These are phyloP conservation scores for Ceyx erithaca DNA, from an alignment of 2,797 vertebrate genomes.

Conservation along the genomic window DNA sequence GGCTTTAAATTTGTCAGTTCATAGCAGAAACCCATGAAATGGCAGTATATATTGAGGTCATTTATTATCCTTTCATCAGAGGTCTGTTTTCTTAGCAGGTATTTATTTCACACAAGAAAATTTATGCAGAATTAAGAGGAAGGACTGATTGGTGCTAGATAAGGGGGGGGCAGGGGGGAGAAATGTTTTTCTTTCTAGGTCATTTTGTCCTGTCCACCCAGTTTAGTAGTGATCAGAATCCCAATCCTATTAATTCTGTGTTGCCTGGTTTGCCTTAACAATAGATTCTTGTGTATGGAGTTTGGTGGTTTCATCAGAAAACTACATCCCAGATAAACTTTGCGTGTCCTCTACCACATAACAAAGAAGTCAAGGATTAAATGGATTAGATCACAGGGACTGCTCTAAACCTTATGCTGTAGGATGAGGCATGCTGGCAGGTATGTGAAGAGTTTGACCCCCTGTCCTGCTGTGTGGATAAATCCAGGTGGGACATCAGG, in stretches of 20 bases:
- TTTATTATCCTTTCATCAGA: conserved; percentile 47
- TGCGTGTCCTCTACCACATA: background rate
- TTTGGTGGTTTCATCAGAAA: background rate
- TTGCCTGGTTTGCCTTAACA: background rate
- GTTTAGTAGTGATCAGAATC: background rate
- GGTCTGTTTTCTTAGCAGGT: conserved; percentile 19
- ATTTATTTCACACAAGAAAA: conserved; percentile 44
- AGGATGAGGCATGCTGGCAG: background rate
- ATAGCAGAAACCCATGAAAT: conserved; percentile 42
- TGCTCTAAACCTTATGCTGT: background rate
- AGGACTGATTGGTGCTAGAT: background rate
- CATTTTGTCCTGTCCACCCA: background rate
- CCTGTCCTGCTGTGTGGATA: background rate
- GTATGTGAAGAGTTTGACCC: background rate
- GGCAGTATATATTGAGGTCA: conserved; percentile 11
- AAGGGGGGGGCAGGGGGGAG: background rate
- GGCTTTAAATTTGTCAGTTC: conserved; percentile 36
- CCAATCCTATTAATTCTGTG: background rate
- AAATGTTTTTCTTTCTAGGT: accelerated
- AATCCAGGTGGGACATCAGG: background rate
- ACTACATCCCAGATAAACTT: background rate
- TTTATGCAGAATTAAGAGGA: background rate
- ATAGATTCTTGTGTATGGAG: background rate
- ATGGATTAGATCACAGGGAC: background rate
- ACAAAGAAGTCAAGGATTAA: background rate